Conservation (phyloP, 1,140 invertebrate species). For the Berghia stephanieae region DNA sequence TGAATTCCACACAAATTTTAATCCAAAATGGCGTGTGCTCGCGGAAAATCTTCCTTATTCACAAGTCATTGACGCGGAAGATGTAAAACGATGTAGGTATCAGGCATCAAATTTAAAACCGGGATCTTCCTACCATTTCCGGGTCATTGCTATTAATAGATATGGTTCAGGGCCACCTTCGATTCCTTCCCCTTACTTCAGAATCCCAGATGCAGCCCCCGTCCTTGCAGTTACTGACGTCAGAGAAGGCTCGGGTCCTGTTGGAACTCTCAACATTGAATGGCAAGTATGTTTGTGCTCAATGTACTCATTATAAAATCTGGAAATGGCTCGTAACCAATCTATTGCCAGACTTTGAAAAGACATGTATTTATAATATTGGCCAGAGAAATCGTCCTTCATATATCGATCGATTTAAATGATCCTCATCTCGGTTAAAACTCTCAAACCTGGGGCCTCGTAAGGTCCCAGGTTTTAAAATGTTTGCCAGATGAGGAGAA, state of each 20-base stretch:
- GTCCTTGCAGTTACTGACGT: slow-evolving; percentile 81
- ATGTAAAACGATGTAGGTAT: neutral
- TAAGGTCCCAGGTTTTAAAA: no score
- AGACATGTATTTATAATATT: no score
- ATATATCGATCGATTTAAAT: no score
- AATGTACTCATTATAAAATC: neutral
- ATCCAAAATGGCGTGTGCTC: slow-evolving; percentile 77
- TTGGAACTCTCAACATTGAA: slow-evolving; percentile 91
- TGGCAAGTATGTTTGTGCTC: slow-evolving; percentile 73
- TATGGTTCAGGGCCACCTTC: slow-evolving; percentile 75
- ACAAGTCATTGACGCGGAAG: slow-evolving; percentile 5
- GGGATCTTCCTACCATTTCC: slow-evolving; percentile 90
- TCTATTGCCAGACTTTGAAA: no score
- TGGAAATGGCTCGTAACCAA: no score
- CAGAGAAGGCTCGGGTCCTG: slow-evolving; percentile 87
- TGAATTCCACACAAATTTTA: slow-evolving; percentile 86
- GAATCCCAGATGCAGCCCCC: slow-evolving; percentile 83
- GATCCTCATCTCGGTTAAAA: no score
- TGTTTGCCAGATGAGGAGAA: no score
- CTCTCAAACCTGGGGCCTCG: no score
- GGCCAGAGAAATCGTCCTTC: no score
- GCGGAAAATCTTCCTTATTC: neutral
- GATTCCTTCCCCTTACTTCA: slow-evolving; percentile 72
- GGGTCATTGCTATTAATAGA: slow-evolving; percentile 84
- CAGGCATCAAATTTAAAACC: slow-evolving; percentile 73